Evolutionary conservation across 2,888 invertebrate species (phyloP), one percentile per base, ranked within the genome.

Genomic region (Marasmarcha lunaedactyla): DNA sequence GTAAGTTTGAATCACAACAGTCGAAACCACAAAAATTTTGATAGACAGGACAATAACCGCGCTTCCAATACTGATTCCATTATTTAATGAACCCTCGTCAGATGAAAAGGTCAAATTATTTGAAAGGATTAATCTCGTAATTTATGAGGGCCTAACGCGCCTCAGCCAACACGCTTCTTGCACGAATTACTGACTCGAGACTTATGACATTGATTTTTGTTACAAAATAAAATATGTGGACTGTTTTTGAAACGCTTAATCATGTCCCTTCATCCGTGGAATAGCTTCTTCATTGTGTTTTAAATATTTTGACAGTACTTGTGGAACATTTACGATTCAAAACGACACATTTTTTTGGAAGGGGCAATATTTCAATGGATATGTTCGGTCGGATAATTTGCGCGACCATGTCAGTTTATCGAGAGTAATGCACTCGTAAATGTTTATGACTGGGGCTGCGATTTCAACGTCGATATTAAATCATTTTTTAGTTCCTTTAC

Each of bases 51-150:
- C 81, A 78, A 83, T 83, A 76, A 77, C 71, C 66, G 58, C 63
- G 64, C 65, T 66, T 69, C 71, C 77, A 71, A 79, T 77, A 77
- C 70, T 63, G 60, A 69, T 63, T 70, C 67, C 67, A 77, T 81
- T 81, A 81, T 78, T 81, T 79, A 78, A 81, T 81, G 77, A 79
- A 81, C 79, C 81, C 81, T 81, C 77, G 81, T 79, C 81, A 77
- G 66, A 74, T 74, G 76, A 65, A 79, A 78, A 83, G 83, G 81
- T 83, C 83, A 81, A 79, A 83, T 79, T 79, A 76, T 81, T 81
- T 81, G 71, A 76, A 76, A 76, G 79, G 81, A 81, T 83, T 83
- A 81, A 83, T 81, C 81, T 76, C 64, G 63, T 78, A 71, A 79
- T 73, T 74, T 77, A 79, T 79, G 76, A 71, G 71, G 71, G 68